phyloP scores from a whole-genome alignment of 1,140 invertebrate species.

The Pseudomyrmex flavicornis region DNA sequence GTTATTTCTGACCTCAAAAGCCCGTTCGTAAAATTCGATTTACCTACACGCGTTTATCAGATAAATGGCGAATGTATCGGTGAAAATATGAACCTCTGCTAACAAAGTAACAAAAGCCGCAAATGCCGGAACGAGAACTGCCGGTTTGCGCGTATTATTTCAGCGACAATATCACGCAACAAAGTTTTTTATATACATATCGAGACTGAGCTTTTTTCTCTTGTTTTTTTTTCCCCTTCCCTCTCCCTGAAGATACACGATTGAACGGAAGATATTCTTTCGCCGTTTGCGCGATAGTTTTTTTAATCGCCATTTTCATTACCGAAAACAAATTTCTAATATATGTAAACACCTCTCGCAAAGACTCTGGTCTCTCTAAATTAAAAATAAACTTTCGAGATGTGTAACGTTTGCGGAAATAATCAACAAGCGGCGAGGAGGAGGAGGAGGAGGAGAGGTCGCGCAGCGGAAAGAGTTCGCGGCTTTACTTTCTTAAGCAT shows the following conservation, averaged over 20 bases:
- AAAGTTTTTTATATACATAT: constrained; percentile 26
- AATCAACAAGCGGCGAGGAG: constrained; percentile 7
- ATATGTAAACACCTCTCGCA: not conserved
- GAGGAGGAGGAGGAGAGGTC: too few species aligned
- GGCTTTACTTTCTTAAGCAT: constrained; percentile 33
- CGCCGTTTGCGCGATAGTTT: constrained; percentile 16
- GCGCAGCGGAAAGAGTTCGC: not conserved
- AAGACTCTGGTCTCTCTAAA: not conserved
- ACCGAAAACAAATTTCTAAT: constrained; percentile 8
- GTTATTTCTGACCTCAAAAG: constrained; percentile 62
- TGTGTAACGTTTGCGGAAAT: constrained; percentile 19
- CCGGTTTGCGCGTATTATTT: constrained; percentile 54
- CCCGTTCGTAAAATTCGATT: constrained; percentile 61
- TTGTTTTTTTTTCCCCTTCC: not conserved
- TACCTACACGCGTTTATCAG: constrained; percentile 58
- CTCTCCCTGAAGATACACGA: not conserved
- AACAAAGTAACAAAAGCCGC: constrained; percentile 60
- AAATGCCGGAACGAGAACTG: constrained; percentile 52
- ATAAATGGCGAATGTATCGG: constrained; percentile 58
- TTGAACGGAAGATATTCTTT: constrained; percentile 43
- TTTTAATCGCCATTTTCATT: constrained; percentile 17
- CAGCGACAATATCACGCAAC: constrained; percentile 51
- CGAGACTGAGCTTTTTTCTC: not conserved
- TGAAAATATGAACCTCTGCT: constrained; percentile 51
- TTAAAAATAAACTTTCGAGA: not conserved